Conservation (phyloP, 2,797 vertebrate genomes). For the Scolopax bukidnonensis region DNA sequence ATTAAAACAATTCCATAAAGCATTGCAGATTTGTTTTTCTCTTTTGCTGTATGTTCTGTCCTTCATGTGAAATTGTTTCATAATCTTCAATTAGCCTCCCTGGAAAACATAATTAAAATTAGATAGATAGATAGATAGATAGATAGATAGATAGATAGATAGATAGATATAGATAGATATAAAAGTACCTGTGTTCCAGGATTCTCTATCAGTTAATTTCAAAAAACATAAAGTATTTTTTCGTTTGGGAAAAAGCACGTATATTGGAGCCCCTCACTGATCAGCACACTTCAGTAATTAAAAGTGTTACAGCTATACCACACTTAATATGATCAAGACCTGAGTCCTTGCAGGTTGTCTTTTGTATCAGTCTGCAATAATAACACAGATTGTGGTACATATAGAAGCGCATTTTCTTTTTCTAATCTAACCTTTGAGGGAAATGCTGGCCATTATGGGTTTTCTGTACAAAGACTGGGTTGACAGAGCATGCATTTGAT, state of each 20-base stretch:
- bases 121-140: no score
- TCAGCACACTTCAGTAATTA: neutral
- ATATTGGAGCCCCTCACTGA: neutral
- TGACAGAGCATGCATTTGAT: neutral
- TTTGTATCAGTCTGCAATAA: neutral
- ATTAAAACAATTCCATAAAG: neutral
- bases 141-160: no score
- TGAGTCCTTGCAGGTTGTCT: neutral
- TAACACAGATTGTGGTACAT: neutral
- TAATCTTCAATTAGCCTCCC: neutral
- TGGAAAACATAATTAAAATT: neutral
- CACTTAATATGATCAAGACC: neutral
- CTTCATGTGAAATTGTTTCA: neutral
- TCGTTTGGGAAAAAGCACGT: neutral
- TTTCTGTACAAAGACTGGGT: neutral
- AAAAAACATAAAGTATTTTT: neutral
- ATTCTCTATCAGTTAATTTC: neutral
- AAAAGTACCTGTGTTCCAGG: neutral
- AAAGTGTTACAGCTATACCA: neutral
- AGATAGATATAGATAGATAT: no score
- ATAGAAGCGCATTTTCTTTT: neutral
- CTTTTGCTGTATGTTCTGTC: neutral
- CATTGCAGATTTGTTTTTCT: neutral
- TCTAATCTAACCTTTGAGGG: neutral
- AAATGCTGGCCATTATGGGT: neutral